Evolutionary conservation across 2,888 invertebrate genomes (phyloP).

Genomic region (Thyatira batis): DNA sequence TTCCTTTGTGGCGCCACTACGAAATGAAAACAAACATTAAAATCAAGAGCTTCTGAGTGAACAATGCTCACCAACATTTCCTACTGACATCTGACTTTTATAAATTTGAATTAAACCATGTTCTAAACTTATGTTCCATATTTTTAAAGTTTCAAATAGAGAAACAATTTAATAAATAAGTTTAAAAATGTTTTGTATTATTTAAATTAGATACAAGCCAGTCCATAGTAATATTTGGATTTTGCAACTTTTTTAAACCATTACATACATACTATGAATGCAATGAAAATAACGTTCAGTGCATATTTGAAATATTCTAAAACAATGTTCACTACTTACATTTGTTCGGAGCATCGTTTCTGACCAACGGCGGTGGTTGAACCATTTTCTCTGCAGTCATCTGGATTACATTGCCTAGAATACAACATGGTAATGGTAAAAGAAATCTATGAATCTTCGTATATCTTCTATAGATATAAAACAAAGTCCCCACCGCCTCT

Average conservation of each 20-base stretch:
- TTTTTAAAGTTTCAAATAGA: constrained; percentile 51
- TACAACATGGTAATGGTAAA: not conserved
- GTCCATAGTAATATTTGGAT: constrained; percentile 15
- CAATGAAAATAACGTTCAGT: constrained; percentile 19
- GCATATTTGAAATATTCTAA: too few relatives aligned
- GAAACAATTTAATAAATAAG: constrained; percentile 41
- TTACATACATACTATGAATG: constrained; percentile 20
- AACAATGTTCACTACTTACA: constrained; percentile 34
- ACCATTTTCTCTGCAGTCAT: constrained; percentile 55
- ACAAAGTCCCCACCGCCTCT: too few relatives aligned
- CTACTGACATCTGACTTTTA: constrained; percentile 35
- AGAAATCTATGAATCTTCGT: too few relatives aligned
- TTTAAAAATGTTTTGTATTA: constrained; percentile 14
- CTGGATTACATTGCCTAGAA: constrained; percentile 63
- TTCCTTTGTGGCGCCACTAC: constrained; percentile 55
- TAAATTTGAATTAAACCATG: constrained; percentile 32
- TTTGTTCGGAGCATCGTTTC: constrained; percentile 33
- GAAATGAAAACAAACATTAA: constrained; percentile 18
- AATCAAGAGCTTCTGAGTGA: too few relatives aligned
- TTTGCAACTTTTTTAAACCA: constrained; percentile 44
- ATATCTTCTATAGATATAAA: too few relatives aligned
- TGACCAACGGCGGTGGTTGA: constrained; percentile 52
- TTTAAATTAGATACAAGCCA: constrained; percentile 8
- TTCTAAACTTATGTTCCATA: constrained; percentile 40
- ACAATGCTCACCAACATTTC: not conserved